Evolutionary conservation across 2,113 vertebrate genomes (phyloP), one percentile per base, ranked within the genome.

Genomic region (Centropus bengalensis): DNA sequence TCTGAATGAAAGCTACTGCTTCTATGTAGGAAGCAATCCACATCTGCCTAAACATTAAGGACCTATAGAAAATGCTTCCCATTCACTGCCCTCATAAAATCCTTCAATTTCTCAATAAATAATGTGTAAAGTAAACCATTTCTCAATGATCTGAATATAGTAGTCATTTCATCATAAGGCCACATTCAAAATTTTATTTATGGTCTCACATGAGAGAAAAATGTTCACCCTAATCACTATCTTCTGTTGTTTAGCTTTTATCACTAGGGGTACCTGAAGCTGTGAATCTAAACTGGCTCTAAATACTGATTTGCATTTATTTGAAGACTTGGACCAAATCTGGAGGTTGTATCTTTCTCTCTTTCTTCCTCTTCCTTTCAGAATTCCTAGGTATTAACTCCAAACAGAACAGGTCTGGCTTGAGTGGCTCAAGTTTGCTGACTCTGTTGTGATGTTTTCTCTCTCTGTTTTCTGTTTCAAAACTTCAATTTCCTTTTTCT

Each of bases 111-210:
- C 64, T 91, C 73, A 94, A 63, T 94, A 88, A 91, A 36, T n/a
- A 36, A 36, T 36, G 9, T n/a, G 95, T 96, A 84, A 97, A 96
- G 77, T 90, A 95, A 92, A 33, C 70, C 21, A 77, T 64, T 96
- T 88, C 85, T 96, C 83, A 93, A 75, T 91, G 15, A 87, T 94
- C 64, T 97, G 96, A 97, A 97, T 95, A 97, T 86, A 89, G 63
- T 47, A 19, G 96, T 96, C 27, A 97, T 96, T 97, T 94, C 55
- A 88, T 85, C 67, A 64, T 59, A 86, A 96, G 91, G 47, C 14
- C 38, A 83, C 75, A 82, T 59, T 85, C 55, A 74, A 66, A 93
- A 94, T 97, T 96, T 96, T 97, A 94, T 95, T 96, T 96, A 33
- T 59, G 94, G 51, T 80, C 56, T 97, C 78, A 96, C 63, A 93